phyloP scores from a whole-genome alignment of 2,113 vertebrate genomes.

The Callorhinus ursinus region DNA sequence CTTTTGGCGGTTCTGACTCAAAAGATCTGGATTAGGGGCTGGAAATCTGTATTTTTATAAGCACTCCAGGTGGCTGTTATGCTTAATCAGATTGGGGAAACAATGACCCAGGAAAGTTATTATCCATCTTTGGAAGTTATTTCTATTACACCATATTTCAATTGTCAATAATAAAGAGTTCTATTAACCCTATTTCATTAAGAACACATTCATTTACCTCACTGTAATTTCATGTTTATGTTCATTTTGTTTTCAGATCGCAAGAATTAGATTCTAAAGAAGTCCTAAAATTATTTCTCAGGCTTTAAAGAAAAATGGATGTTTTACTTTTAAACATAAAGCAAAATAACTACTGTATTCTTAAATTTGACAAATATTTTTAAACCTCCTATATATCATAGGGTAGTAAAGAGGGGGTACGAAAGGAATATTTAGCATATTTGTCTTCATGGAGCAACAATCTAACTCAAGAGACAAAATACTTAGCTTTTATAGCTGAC shows the following conservation, averaged over 20 bases:
- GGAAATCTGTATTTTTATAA: conserved; percentile 2
- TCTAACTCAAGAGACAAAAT: conserved; percentile 32
- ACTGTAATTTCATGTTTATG: conserved; percentile 50
- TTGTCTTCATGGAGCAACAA: conserved; percentile 16
- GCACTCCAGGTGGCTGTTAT: background rate
- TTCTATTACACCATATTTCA: background rate
- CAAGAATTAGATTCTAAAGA: conserved; percentile 24
- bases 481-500: background rate
- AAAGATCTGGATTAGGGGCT: background rate
- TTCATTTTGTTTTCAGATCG: conserved; percentile 52
- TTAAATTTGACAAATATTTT: conserved; percentile 44
- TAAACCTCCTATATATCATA: background rate
- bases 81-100: background rate
- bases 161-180: background rate
- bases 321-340: conserved; percentile 44
- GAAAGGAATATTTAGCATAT: background rate
- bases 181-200: background rate
- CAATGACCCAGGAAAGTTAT: background rate
- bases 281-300: conserved; percentile 46
- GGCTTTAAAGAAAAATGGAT: background rate
- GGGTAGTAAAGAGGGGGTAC: background rate
- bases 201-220: conserved; percentile 36
- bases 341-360: conserved; percentile 44
- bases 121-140: background rate
- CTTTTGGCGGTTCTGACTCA: background rate